Evolutionary conservation across 1,140 invertebrate species (phyloP).

Genomic region (Parasteatoda tepidariorum): DNA sequence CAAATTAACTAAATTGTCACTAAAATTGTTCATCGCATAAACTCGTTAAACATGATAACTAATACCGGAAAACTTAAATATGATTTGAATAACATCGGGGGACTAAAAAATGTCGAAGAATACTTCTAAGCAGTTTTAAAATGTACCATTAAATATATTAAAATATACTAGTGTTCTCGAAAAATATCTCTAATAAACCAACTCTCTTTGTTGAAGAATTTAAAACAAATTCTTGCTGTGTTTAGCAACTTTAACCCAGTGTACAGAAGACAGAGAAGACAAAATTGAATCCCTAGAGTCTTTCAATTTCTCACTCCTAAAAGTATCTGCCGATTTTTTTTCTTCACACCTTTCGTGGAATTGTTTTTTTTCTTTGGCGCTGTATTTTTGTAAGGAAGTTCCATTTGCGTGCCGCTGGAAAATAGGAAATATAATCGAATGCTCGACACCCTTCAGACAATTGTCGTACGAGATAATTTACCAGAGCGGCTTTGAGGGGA

Average conservation of each 20-base stretch:
- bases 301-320: constrained; percentile 37
- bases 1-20: no score
- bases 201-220: not conserved
- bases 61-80: no score
- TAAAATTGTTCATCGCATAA: no score
- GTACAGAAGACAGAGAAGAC: not conserved
- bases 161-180: not conserved
- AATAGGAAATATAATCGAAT: constrained; percentile 58
- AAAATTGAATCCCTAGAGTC: not conserved
- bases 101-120: no score
- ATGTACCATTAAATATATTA: no score
- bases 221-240: not conserved
- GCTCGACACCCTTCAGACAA: constrained; percentile 25
- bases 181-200: not conserved
- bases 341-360: not conserved
- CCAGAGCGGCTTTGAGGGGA: not conserved
- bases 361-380: not conserved
- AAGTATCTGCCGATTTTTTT: constrained; percentile 9
- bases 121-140: no score
- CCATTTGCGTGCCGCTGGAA: constrained; percentile 23
- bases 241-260: not conserved
- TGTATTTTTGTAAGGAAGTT: constrained; percentile 6
- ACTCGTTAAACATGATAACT: no score
- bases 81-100: no score
- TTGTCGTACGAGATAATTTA: constrained; percentile 48